A percentile compares a stretch with the other conserved stretches of the same genome.
phyloP scores from a whole-genome alignment of 2,888 invertebrate species.

The Adineta ricciae region DNA sequence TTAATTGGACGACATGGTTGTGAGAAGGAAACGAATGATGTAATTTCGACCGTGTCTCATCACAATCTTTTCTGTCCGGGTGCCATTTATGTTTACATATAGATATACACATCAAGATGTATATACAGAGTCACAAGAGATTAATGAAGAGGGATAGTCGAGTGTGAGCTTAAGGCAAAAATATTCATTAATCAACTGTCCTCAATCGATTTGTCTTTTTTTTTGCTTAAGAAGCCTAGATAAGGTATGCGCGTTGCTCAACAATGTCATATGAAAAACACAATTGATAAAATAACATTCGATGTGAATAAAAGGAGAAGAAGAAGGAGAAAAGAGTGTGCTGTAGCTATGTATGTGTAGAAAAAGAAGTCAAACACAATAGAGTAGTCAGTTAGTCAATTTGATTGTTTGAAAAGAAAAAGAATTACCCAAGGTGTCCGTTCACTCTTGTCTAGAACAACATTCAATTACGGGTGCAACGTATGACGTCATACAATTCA shows the following conservation, averaged over 20 bases:
- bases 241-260: background rate
- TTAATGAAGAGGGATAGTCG: conserved; percentile 15
- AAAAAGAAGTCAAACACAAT: conserved; percentile 1
- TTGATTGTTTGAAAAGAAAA: conserved; percentile 15
- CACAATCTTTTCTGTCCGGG: conserved; percentile 3
- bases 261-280: background rate
- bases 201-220: background rate
- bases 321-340: background rate
- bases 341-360: background rate
- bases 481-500: background rate
- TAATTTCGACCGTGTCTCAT: background rate
- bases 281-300: conserved; percentile 13
- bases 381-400: background rate
- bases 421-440: conserved; percentile 4
- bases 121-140: conserved; percentile 3
- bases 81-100: background rate
- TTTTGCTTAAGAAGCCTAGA: background rate
- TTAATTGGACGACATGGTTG: background rate
- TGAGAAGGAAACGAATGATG: background rate
- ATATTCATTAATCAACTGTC: conserved; percentile 9
- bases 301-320: background rate
- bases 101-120: no score
- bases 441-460: conserved; percentile 3
- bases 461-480: background rate
- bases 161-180: background rate